Percentiles rank a stretch among this genome's conserved stretches.
Conservation (phyloP, 35 echinoderm and acorn worm genomes). For the Anneissia japonica region DNA sequence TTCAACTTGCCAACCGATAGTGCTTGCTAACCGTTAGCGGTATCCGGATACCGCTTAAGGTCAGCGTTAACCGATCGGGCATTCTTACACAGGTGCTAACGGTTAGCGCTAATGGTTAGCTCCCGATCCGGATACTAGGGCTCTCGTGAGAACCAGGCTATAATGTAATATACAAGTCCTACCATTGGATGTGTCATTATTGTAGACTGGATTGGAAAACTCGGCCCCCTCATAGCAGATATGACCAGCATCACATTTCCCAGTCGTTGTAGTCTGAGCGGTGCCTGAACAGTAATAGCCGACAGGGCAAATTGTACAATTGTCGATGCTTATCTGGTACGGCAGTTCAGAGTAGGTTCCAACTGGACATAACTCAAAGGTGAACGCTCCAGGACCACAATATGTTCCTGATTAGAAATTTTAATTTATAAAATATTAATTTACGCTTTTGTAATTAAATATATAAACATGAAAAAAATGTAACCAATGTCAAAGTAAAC, state of each 20-base stretch:
- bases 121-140: background rate
- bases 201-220: slow-evolving; percentile 88
- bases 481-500: too few species aligned
- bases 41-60: too few species aligned
- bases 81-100: too few species aligned
- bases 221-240: slow-evolving; percentile 66
- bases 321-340: slow-evolving; percentile 69
- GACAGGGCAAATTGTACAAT: slow-evolving; percentile 80
- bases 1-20: too few species aligned
- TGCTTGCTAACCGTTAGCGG: too few species aligned
- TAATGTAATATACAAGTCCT: background rate
- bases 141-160: background rate
- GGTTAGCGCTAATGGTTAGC: background rate
- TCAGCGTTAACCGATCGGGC: too few species aligned
- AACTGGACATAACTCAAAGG: slow-evolving; percentile 52
- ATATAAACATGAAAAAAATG: too few species aligned
- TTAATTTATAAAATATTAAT: too few species aligned
- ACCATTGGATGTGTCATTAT: slow-evolving; percentile 82
- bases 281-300: slow-evolving; percentile 76
- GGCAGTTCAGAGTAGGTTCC: slow-evolving; percentile 58
- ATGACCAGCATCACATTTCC: slow-evolving; percentile 62
- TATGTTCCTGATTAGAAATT: slow-evolving; percentile 59
- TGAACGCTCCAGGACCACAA: slow-evolving; percentile 71
- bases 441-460: too few species aligned
- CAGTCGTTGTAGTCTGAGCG: slow-evolving; percentile 42